phyloP scores from a whole-genome alignment of 1,140 invertebrate species.

The Maconellicoccus hirsutus region DNA sequence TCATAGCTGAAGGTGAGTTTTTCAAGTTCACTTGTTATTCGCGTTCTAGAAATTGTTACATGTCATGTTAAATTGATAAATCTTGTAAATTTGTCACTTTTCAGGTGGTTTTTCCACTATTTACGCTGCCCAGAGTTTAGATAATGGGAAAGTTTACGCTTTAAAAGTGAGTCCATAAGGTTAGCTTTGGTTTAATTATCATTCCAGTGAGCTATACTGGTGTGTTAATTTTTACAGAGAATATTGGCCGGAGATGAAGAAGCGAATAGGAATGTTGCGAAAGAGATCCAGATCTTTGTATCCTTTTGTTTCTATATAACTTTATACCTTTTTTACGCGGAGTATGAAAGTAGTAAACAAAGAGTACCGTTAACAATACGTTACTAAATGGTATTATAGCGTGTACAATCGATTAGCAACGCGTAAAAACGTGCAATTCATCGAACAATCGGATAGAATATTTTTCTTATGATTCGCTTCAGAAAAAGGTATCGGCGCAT shows the following conservation, averaged over 20 bases:
- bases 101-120: slow-evolving; percentile 90
- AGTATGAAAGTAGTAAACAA: background rate
- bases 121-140: slow-evolving; percentile 80
- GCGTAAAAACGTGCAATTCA: background rate
- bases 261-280: slow-evolving; percentile 58
- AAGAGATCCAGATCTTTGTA: slow-evolving; percentile 57
- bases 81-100: slow-evolving; percentile 35
- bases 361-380: background rate
- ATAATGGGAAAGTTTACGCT: slow-evolving; percentile 78
- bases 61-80: background rate
- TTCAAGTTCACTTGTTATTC: background rate
- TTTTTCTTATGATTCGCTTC: slow-evolving; percentile 6
- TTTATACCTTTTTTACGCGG: background rate
- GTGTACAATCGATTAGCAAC: background rate
- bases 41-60: background rate
- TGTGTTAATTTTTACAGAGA: slow-evolving; percentile 39
- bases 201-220: slow-evolving; percentile 24
- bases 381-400: background rate
- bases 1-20: slow-evolving; percentile 78
- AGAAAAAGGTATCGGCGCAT: slow-evolving; percentile 61
- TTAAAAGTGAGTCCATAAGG: slow-evolving; percentile 52
- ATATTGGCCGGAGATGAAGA: slow-evolving; percentile 66
- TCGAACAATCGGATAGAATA: background rate
- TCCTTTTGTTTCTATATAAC: slow-evolving; percentile 28
- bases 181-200: slow-evolving; percentile 10